Evolutionary conservation across 2,113 vertebrate genomes (phyloP).

Genomic region (Ameiurus melas): DNA sequence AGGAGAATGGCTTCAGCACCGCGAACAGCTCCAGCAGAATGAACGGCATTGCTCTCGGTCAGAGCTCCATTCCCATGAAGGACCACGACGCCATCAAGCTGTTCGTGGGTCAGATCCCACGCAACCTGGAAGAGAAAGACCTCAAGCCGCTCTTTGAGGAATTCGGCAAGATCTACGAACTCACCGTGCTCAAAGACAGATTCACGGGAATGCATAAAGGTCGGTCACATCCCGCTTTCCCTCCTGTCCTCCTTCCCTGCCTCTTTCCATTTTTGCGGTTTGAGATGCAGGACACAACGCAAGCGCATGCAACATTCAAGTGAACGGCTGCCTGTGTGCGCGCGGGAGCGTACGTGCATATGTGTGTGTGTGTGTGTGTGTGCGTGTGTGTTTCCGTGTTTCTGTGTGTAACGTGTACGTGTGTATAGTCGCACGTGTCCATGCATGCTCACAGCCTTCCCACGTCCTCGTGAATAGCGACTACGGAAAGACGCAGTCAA

Average conservation of each 20-base stretch:
- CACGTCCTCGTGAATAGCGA: constrained; percentile 37
- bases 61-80: constrained; percentile 93
- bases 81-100: constrained; percentile 99
- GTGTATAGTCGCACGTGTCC: constrained; percentile 38
- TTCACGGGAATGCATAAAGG: constrained; percentile 99
- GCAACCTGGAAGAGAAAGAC: constrained; percentile 95
- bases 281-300: neutral
- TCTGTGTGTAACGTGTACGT: neutral
- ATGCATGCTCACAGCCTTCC: constrained; percentile 11
- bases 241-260: constrained; percentile 11
- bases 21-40: constrained; percentile 87
- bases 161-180: constrained; percentile 99
- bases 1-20: constrained; percentile 86
- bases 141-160: constrained; percentile 98
- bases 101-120: constrained; percentile 96
- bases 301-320: neutral
- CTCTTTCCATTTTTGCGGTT: neutral
- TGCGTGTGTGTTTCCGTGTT: neutral
- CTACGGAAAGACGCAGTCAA: neutral
- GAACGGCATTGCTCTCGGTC: constrained; percentile 85
- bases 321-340: neutral
- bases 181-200: constrained; percentile 97
- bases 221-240: constrained; percentile 67
- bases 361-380: neutral
- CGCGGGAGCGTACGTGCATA: neutral